Evolutionary conservation across 2,113 vertebrate genomes (phyloP).

Genomic region (Petrocephalus microphthalmus): DNA sequence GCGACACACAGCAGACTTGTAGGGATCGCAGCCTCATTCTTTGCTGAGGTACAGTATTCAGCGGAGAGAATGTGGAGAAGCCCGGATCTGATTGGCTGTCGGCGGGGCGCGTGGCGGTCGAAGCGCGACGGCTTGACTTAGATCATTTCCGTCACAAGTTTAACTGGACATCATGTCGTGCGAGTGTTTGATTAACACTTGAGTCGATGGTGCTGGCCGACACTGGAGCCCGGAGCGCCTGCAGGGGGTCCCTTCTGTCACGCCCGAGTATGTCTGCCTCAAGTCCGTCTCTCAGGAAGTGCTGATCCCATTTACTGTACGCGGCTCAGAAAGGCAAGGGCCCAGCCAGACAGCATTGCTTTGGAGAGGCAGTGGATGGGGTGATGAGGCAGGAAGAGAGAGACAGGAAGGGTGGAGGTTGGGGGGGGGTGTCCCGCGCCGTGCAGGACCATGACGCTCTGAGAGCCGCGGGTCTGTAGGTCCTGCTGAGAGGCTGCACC

Average conservation of each 20-base stretch:
- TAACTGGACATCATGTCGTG: background rate
- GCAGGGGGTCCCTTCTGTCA: background rate
- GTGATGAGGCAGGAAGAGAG: background rate
- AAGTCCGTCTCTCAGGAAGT: background rate
- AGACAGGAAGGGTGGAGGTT: background rate
- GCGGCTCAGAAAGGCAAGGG: background rate
- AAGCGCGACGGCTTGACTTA: background rate
- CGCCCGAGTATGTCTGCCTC: background rate
- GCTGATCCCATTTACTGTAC: background rate
- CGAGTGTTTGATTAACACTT: background rate
- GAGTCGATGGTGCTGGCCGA: background rate
- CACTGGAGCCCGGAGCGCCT: background rate
- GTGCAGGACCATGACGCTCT: background rate
- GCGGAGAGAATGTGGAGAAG: background rate
- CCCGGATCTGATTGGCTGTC: background rate
- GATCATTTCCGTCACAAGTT: conserved; percentile 1
- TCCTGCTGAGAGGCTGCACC: background rate
- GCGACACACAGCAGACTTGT: background rate
- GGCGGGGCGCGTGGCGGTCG: too few species aligned
- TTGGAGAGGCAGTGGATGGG: background rate
- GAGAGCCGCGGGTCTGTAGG: background rate
- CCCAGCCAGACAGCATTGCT: background rate
- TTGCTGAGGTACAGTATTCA: background rate
- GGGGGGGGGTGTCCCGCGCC: background rate
- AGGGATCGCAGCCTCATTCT: background rate